phyloP scores from a whole-genome alignment of 2,888 invertebrate species.

The Girardia tigrina region DNA sequence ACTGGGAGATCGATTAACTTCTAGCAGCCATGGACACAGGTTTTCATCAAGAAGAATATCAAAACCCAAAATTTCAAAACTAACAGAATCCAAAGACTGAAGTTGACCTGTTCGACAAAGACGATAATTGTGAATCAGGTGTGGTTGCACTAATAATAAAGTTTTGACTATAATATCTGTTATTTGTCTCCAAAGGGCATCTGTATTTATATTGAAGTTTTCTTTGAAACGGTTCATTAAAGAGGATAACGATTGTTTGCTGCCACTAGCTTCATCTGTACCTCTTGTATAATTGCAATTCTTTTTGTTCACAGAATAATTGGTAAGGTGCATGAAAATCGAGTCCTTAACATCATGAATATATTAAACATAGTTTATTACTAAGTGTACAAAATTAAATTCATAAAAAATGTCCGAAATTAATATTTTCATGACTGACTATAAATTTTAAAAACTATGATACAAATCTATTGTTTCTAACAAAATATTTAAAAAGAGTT shows the following conservation, averaged over 20 bases:
- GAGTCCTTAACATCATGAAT: conserved; percentile 45
- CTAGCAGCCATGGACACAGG: conserved; percentile 49
- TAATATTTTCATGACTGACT: too few relatives aligned
- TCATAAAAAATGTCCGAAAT: too few relatives aligned
- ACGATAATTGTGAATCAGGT: conserved; percentile 48
- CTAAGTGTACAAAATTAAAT: too few relatives aligned
- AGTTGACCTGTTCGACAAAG: conserved; percentile 50
- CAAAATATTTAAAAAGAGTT: too few relatives aligned
- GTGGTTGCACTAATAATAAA: conserved; percentile 44
- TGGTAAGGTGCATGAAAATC: conserved; percentile 50
- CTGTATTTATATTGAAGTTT: background rate
- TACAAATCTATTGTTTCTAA: too few relatives aligned
- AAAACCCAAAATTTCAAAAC: conserved; percentile 50
- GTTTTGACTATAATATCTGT: conserved; percentile 38
- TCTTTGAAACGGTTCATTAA: conserved; percentile 29
- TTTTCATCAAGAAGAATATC: conserved; percentile 49
- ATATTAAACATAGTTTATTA: too few relatives aligned
- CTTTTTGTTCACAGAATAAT: conserved; percentile 51
- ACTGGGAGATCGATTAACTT: conserved; percentile 50
- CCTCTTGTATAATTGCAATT: conserved; percentile 47
- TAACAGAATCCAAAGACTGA: conserved; percentile 46
- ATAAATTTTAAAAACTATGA: too few relatives aligned
- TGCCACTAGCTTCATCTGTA: conserved; percentile 37
- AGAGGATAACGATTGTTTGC: conserved; percentile 35
- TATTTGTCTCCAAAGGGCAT: conserved; percentile 26